Evolutionary conservation across 2,797 vertebrate genomes (phyloP), one percentile per base, ranked within the genome.

Genomic region (Steatocranus sp.): DNA sequence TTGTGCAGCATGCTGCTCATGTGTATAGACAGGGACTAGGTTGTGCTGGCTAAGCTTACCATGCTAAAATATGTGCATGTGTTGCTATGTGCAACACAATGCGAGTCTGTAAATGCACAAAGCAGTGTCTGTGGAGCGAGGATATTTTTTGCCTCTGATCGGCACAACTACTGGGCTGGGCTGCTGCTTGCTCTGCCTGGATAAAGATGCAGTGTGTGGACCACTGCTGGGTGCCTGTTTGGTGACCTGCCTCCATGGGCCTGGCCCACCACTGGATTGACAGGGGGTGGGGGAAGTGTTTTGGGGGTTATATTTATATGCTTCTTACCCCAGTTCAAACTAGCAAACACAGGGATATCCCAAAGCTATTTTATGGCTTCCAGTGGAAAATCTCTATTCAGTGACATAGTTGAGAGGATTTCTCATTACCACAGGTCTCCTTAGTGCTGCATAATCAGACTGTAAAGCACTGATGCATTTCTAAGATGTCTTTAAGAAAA

Each of bases 191-290:
- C 90, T 76, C 86, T 5, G 81, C 76, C 86, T n/a, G 89, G 84
- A 96, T 94, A 96, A 95, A 96, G 95, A 83, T 90, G 91, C 91
- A 94, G 94, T 96, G 94, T 95, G 83, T 86, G 88, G 86, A 83
- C 70, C 79, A 36, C 86, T 88, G 86, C 90, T 84, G 88, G 87
- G 87, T 73, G 90, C 70, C 76, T 81, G 85, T 80, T 86, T 87
- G 89, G 89, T 48, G 18, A 89, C 80, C 85, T 79, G 81, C 53
- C 18, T 70, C 82, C 83, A 49, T 38, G 51, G 77, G 77, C 76
- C 83, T 66, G 88, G 86, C 81, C 79, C 34, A 70, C 76, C 46
- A 27, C 27, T 54, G 79, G 61, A 79, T 74, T 56, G 36, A 27
- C 11, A 6, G 36, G 48, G 15, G 53, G 50, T 2, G 32, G n/a